A percentile compares a stretch with the other conserved stretches of the same genome.
Conservation (phyloP, 2,888 invertebrate species). For the Zygaena filipendulae region DNA sequence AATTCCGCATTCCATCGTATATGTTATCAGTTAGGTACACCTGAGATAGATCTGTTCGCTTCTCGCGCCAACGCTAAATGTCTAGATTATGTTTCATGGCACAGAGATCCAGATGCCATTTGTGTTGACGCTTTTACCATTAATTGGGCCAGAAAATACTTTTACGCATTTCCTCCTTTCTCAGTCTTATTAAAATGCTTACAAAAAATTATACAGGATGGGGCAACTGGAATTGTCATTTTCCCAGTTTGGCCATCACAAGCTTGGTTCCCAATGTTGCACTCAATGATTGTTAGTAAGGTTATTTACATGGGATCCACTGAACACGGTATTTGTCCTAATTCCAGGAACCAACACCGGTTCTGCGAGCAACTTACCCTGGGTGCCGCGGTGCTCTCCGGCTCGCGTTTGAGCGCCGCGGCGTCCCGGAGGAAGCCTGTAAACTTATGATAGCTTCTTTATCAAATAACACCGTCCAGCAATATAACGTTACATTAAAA, state of each 20-base stretch:
- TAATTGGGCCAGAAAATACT: constrained; percentile 1
- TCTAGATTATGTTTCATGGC: constrained; percentile 5
- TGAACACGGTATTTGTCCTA: background rate
- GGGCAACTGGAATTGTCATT: constrained; percentile 4
- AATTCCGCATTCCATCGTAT: constrained; percentile 8
- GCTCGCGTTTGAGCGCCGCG: constrained; percentile 3
- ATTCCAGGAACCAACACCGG: constrained; percentile 4
- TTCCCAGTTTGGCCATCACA: constrained; percentile 8
- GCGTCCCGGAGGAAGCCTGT: constrained; percentile 2
- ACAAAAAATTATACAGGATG: constrained; percentile 6
- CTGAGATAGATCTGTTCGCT: constrained; percentile 15
- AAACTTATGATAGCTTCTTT: constrained; percentile 10
- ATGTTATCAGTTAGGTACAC: constrained; percentile 7
- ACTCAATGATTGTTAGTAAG: background rate
- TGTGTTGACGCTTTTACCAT: constrained; percentile 7
- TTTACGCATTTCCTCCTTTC: constrained; percentile 10
- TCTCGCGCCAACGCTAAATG: constrained; percentile 7
- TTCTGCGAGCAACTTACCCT: constrained; percentile 13
- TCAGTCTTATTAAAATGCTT: constrained; percentile 6
- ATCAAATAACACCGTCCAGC: constrained; percentile 9
- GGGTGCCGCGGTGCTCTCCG: constrained; percentile 14
- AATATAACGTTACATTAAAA: constrained; percentile 12
- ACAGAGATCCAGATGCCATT: constrained; percentile 7
- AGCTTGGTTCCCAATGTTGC: constrained; percentile 6
- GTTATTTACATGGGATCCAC: background rate